Evolutionary conservation across 2,113 vertebrate genomes (phyloP), one percentile per base, ranked within the genome.

Genomic region (Alethe castanea): DNA sequence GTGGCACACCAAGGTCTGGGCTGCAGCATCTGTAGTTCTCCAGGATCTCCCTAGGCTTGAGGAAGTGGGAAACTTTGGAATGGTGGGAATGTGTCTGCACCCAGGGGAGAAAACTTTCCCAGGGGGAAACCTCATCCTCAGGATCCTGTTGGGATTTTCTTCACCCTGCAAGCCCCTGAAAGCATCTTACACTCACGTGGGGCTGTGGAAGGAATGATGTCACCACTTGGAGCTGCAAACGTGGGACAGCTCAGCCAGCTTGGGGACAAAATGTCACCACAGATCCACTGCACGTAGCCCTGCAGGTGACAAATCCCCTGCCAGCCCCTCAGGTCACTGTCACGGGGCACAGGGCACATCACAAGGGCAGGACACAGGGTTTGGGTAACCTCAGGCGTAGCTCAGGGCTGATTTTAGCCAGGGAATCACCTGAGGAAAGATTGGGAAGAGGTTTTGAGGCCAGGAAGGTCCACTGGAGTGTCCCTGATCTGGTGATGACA

Each of bases 281-380:
- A 18, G 85, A 76, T 60, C 70, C 36, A 1, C 29, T 1, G 15
- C 88, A 59, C 5, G 1, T 1, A 11, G 42, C 42, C 78, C 71
- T 40, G 35, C 61, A 24, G 54, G 72, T 56, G 52, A 48, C 60
- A 95, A 86, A 71, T 28, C 12, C 59, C 40, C 56, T 20, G 22
- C 17, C 64, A 66, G 17, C 26, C 33, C 64, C 35, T 69, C 25
- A 6, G 60, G 67, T 28, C 52, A 14, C 65, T 26, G 52, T 52
- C 64, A 40, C 29, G 26, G 0, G 0, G 2, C 31, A 23, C 15
- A 38, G 71, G 36, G 42, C 0, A 0, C 16, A 4, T 56, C n/a
- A 13, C 9, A 18, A 38, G 12, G 31, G n/a, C 33, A 29, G 66
- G 45, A 65, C 10, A 4, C 5, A 4, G 29, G 33, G 23, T 62